Evolutionary conservation across 2,113 vertebrate species (phyloP).

Genomic region (Aphyosemion australe): DNA sequence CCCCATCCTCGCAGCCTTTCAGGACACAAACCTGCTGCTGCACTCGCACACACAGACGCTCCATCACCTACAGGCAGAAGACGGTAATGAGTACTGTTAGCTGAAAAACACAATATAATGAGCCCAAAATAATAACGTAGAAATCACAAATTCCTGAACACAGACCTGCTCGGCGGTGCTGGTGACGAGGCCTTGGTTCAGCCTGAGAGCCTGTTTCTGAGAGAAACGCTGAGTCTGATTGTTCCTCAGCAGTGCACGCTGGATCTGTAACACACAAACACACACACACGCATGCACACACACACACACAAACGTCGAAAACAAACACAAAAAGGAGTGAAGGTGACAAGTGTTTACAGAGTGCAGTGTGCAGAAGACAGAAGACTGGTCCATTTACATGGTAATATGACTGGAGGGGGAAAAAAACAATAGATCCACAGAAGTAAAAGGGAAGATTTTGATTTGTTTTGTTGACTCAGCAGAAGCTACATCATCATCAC

Average conservation of each 20-base stretch:
- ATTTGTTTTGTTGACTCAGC: constrained; percentile 56
- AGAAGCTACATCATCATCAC: constrained; percentile 44
- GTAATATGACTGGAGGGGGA: constrained; percentile 59
- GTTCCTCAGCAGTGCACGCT: constrained; percentile 88
- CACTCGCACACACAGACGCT: constrained; percentile 86
- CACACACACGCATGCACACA: too few relatives aligned
- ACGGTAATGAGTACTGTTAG: not conserved
- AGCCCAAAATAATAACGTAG: not conserved
- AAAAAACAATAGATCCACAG: constrained; percentile 31
- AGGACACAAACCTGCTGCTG: constrained; percentile 88
- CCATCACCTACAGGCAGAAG: constrained; percentile 80
- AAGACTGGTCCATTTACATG: constrained; percentile 62
- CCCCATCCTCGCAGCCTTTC: constrained; percentile 81
- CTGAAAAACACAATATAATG: not conserved
- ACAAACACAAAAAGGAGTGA: constrained; percentile 9
- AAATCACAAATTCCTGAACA: constrained; percentile 12
- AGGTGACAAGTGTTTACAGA: constrained; percentile 64
- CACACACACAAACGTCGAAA: too few relatives aligned
- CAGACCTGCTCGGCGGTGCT: constrained; percentile 85
- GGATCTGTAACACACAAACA: constrained; percentile 85
- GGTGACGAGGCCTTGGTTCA: constrained; percentile 90
- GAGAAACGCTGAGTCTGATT: constrained; percentile 89
- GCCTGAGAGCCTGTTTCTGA: constrained; percentile 88
- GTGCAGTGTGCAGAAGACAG: constrained; percentile 37
- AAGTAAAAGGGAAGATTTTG: constrained; percentile 31